Evolutionary conservation across 1,140 invertebrate species (phyloP), one percentile per base, ranked within the genome.

Genomic region (Aphaenogaster rudis): DNA sequence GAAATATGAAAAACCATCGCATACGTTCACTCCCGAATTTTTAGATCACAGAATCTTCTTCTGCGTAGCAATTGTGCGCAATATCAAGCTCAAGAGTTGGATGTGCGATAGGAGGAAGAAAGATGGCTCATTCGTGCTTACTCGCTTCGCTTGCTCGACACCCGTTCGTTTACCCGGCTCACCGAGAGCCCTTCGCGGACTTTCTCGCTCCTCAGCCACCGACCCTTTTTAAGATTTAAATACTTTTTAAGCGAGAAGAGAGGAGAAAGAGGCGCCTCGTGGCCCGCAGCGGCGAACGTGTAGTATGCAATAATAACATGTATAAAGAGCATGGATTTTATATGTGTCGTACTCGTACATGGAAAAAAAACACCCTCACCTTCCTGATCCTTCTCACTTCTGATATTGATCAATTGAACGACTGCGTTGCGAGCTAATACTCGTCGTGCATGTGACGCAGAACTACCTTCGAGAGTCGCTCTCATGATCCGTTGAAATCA

Each of bases 221-320:
- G 66, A 54, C 69, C 33, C 59, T 78, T 82, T 71, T 42, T 86
- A 76, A 52, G 17, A 61, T 33, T 86, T 67, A 79, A 74, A 85
- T 78, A 90, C 71, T 82, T 52, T 76, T 74, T 67, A 77, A 90
- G 77, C 72, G 78, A 82, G 78, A 57, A 86, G 81, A 80, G 28
- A 87, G 54, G 61, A 33, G 39, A 81, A 52, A 82, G 78, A 66
- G 86, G 76, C 77, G 74, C 76, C 61, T 86, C 79, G 64, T 64
- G 82, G 67, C 81, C 84, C 66, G 78, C 54, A 71, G 63, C 64
- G 81, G 89, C 86, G 67, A 92, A 92, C 92, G 91, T 93, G 92
- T 93, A 92, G 92, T 92, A 93, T 93, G 92, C 92, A 93, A 93
- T 93, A 93, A 93, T 92, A 91, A 88, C 69, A 88, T 92, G 85